Percentiles rank a stretch among this genome's conserved stretches.
These are phyloP conservation scores for Melanostoma scalare DNA, from an alignment of 2,888 invertebrate genomes.

Conservation along the genomic window DNA sequence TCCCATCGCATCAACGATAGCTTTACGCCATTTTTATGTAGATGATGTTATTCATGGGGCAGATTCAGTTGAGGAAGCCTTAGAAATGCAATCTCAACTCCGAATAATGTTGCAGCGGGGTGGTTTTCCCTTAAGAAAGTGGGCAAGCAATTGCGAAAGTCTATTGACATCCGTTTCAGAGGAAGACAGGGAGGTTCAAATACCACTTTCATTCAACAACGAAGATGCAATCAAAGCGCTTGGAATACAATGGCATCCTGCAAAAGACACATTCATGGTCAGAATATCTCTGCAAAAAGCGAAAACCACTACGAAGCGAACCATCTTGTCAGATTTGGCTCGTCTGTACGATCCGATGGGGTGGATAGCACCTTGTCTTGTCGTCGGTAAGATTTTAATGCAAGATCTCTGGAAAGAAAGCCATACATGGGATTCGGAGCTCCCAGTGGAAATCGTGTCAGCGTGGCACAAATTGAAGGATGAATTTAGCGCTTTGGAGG, in stretches of 20 bases:
- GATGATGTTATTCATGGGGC: constrained; percentile 26
- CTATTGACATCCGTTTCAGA: background rate
- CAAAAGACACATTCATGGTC: background rate
- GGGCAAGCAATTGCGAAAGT: constrained; percentile 30
- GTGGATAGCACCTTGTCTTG: background rate
- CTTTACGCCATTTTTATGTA: background rate
- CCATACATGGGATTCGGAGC: constrained; percentile 7
- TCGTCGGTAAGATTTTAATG: constrained; percentile 16
- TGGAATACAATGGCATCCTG: no score
- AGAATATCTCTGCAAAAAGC: background rate
- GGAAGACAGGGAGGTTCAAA: constrained; percentile 8
- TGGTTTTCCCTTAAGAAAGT: constrained; percentile 34
- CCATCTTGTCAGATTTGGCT: constrained; percentile 23
- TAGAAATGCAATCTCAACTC: no score
- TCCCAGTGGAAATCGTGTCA: background rate
- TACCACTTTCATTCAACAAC: constrained; percentile 13
- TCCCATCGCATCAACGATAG: constrained; percentile 9
- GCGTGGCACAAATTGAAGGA: background rate
- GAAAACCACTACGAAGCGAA: constrained; percentile 11
- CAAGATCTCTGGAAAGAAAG: constrained; percentile 18
- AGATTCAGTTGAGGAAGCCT: background rate
- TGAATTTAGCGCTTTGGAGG: background rate
- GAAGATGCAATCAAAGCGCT: no score
- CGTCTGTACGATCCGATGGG: background rate
- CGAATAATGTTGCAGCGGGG: constrained; percentile 13